These are phyloP conservation scores for Mionectes olivaceus DNA, from an alignment of 2,797 vertebrate species.

Conservation along the genomic window DNA sequence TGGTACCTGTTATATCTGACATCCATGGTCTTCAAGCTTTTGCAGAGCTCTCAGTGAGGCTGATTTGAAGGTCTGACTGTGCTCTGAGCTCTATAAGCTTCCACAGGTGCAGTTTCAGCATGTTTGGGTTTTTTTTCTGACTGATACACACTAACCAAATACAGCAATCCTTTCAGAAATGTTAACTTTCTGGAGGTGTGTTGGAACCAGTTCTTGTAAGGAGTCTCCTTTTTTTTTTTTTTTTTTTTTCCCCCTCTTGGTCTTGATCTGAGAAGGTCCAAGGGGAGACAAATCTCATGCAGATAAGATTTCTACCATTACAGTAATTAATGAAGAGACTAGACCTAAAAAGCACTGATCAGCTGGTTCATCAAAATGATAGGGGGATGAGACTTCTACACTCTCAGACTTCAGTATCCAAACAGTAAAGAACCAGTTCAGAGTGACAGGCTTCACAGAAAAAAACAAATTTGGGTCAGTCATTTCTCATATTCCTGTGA, in stretches of 20 bases:
- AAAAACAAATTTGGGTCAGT: neutral
- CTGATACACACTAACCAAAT: neutral
- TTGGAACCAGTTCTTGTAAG: neutral
- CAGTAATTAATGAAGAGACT: neutral
- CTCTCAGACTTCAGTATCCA: neutral
- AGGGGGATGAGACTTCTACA: neutral
- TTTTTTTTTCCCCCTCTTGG: neutral
- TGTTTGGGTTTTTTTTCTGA: neutral
- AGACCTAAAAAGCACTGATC: neutral
- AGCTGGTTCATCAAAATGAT: neutral
- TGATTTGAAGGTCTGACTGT: neutral
- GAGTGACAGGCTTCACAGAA: neutral
- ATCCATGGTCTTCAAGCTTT: neutral
- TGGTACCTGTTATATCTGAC: neutral
- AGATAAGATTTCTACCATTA: neutral
- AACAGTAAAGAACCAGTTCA: neutral
- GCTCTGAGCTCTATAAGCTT: neutral
- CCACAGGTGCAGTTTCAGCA: neutral
- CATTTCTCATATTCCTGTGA: neutral
- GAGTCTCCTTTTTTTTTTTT: fast-evolving
- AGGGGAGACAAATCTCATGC: neutral
- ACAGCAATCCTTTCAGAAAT: neutral
- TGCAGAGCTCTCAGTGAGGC: neutral
- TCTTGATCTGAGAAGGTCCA: neutral
- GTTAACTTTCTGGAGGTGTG: neutral